Conservation (phyloP, 2,797 vertebrate species). For the Sebastes variabilis region DNA sequence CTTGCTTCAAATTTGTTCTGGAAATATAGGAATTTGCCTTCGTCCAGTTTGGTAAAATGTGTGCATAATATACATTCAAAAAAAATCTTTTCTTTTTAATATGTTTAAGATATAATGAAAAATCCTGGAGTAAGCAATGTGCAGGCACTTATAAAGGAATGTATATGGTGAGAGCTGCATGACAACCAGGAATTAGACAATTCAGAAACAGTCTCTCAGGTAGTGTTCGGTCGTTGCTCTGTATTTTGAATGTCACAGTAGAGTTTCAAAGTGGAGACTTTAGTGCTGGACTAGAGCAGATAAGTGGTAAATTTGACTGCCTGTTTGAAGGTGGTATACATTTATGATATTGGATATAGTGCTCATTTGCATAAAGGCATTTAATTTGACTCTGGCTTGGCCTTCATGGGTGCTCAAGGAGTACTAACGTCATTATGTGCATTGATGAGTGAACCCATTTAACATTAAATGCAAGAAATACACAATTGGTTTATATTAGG, state of each 20-base stretch:
- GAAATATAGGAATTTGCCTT: neutral
- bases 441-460: neutral
- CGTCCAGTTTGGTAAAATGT: neutral
- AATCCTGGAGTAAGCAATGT: neutral
- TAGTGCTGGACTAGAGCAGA: neutral
- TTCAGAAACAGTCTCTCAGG: neutral
- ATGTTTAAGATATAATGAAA: neutral
- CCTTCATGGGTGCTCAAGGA: neutral
- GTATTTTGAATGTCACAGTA: neutral
- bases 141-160: neutral
- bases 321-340: neutral
- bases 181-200: neutral
- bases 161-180: neutral
- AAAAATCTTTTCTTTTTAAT: neutral
- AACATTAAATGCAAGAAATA: neutral
- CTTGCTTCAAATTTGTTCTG: neutral
- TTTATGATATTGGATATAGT: slow-evolving; percentile 4
- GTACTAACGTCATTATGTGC: neutral
- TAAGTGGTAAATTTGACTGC: neutral
- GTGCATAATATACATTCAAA: neutral
- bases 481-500: too few species aligned
- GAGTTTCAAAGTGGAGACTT: neutral
- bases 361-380: slow-evolving; percentile 1
- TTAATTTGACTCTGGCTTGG: neutral
- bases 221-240: neutral